A percentile compares a stretch with the other conserved stretches of the same genome.
Conservation (phyloP, 2,888 invertebrate genomes). For the Parelbella ahira region DNA sequence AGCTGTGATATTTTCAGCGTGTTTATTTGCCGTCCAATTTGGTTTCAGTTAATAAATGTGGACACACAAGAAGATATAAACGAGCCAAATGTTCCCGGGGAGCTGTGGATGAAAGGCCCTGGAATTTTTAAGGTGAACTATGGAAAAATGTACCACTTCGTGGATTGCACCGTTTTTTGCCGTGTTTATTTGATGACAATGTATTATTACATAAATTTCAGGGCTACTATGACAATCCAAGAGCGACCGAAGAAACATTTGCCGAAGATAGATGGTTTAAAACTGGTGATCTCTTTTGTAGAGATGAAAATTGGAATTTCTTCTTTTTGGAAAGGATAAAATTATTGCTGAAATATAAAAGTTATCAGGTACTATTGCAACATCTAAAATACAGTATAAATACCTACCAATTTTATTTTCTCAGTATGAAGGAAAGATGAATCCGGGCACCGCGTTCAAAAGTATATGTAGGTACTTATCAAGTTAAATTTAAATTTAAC, state of each 20-base stretch:
- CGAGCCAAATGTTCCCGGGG: conserved; percentile 69
- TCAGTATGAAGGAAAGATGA: too few relatives aligned
- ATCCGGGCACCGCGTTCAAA: too few relatives aligned
- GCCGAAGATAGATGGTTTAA: conserved; percentile 69
- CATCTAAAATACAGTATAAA: background rate
- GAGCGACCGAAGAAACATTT: conserved; percentile 60
- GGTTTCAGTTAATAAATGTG: conserved; percentile 68
- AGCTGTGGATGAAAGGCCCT: conserved; percentile 72
- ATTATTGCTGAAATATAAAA: conserved; percentile 70
- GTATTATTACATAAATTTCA: conserved; percentile 33
- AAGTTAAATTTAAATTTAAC: too few relatives aligned
- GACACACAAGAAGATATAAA: conserved; percentile 60
- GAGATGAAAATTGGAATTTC: conserved; percentile 69
- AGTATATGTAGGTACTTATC: too few relatives aligned
- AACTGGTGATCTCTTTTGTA: conserved; percentile 75
- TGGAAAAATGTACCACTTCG: too few relatives aligned
- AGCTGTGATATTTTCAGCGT: too few relatives aligned
- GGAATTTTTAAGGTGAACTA: conserved; percentile 57
- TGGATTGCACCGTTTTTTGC: too few relatives aligned
- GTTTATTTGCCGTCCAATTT: too few relatives aligned
- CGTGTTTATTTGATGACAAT: too few relatives aligned
- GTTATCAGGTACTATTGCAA: conserved; percentile 64
- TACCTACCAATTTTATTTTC: background rate
- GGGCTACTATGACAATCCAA: conserved; percentile 65
- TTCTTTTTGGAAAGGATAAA: conserved; percentile 74